phyloP scores from a whole-genome alignment of 2,888 invertebrate species.

The Eumerus sabulonum region DNA sequence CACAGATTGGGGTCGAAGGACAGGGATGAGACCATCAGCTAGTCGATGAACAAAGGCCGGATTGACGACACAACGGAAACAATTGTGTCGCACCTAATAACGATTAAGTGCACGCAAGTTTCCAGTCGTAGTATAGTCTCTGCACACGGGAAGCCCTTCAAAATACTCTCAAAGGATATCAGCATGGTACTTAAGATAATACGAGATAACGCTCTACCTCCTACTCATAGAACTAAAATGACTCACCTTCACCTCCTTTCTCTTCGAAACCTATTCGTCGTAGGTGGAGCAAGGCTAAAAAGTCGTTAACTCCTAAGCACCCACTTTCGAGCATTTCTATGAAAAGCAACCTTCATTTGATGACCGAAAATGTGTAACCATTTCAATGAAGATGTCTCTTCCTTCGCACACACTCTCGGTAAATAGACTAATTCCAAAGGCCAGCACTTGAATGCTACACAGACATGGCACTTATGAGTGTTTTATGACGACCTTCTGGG shows the following conservation, averaged over 20 bases:
- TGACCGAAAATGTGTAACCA: conserved; percentile 9
- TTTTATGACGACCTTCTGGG: neutral
- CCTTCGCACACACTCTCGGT: conserved; percentile 13
- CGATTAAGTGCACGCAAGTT: conserved; percentile 66
- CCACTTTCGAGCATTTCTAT: neutral
- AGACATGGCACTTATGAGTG: neutral
- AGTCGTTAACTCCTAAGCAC: neutral
- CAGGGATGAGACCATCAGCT: conserved; percentile 15
- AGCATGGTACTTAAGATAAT: conserved; percentile 45
- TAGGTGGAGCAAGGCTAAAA: neutral
- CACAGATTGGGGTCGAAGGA: conserved; percentile 47
- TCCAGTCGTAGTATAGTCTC: neutral
- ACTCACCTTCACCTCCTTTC: neutral
- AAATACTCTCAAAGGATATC: too few species aligned
- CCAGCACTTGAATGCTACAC: conserved; percentile 32
- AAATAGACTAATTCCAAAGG: conserved; percentile 32
- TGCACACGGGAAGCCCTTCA: too few species aligned
- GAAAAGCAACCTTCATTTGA: too few species aligned
- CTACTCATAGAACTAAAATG: neutral
- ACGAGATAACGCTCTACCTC: conserved; percentile 40
- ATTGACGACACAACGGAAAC: conserved; percentile 41
- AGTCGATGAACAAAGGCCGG: neutral
- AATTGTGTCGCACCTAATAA: conserved; percentile 65
- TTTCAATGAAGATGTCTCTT: neutral
- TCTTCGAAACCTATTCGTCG: neutral